Evolutionary conservation across 2,113 vertebrate genomes (phyloP).

Genomic region (Prolemur simus): DNA sequence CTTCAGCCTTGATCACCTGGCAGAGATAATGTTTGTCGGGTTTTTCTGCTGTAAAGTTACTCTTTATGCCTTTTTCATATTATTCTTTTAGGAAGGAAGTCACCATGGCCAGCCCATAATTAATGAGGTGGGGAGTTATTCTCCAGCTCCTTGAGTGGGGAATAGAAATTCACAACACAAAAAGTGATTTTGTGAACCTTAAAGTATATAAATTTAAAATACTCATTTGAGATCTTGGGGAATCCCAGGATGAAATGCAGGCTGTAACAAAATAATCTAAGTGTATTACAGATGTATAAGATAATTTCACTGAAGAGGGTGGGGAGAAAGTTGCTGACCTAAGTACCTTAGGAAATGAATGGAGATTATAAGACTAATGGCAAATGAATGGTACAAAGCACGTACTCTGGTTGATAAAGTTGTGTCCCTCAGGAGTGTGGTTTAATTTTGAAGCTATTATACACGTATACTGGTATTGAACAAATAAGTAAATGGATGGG

Average conservation of each 20-base stretch:
- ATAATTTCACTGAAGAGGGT: neutral
- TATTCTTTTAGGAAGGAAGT: neutral
- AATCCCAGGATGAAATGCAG: neutral
- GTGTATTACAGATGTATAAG: neutral
- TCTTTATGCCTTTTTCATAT: accelerated
- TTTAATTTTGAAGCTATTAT: neutral
- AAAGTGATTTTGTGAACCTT: neutral
- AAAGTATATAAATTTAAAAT: neutral
- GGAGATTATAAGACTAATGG: neutral
- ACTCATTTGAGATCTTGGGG: neutral
- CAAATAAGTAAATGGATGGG: neutral
- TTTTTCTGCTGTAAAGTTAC: neutral
- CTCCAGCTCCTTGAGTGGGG: neutral
- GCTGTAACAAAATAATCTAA: neutral
- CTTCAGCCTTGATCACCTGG: neutral
- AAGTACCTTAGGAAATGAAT: neutral
- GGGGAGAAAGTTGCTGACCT: neutral
- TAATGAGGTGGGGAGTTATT: neutral
- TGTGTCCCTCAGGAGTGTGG: neutral
- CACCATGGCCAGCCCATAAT: neutral
- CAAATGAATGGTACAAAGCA: neutral
- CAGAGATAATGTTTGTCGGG: neutral
- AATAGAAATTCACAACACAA: neutral
- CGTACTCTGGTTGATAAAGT: neutral
- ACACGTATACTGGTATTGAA: neutral